Percentiles rank a stretch among this genome's conserved stretches.
These are phyloP conservation scores for Drosophila greeni DNA, from an alignment of 2,888 invertebrate species.

Conservation along the genomic window DNA sequence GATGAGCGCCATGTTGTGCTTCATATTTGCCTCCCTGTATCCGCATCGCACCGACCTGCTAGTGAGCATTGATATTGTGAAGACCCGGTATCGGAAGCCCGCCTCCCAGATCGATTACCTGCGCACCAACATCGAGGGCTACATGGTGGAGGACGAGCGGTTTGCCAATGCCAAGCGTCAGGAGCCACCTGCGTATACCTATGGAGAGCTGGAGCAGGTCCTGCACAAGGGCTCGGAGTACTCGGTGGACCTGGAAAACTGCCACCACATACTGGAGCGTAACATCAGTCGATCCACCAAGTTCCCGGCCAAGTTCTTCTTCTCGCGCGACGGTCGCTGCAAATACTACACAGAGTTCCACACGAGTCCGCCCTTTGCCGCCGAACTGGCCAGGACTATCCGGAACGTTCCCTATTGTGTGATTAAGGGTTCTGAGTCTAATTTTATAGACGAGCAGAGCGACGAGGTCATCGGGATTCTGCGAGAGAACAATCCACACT, in stretches of 20 bases:
- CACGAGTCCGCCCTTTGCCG: constrained; percentile 79
- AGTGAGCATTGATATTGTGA: constrained; percentile 75
- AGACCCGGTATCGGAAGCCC: constrained; percentile 60
- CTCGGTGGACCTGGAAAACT: constrained; percentile 81
- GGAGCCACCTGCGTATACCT: constrained; percentile 83
- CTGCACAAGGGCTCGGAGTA: constrained; percentile 81
- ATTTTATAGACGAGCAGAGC: constrained; percentile 80
- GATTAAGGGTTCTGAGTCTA: constrained; percentile 82
- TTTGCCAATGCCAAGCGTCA: constrained; percentile 63
- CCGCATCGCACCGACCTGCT: constrained; percentile 77
- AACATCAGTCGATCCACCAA: constrained; percentile 81
- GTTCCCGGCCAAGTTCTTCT: constrained; percentile 82
- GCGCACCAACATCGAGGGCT: constrained; percentile 76
- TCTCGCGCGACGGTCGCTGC: constrained; percentile 75
- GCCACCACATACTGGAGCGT: constrained; percentile 81
- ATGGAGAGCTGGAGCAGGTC: constrained; percentile 81
- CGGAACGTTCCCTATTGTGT: constrained; percentile 83
- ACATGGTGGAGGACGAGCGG: constrained; percentile 79
- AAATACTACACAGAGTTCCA: constrained; percentile 72
- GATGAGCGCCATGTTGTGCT: constrained; percentile 82
- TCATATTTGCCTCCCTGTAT: constrained; percentile 82
- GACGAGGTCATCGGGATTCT: constrained; percentile 81
- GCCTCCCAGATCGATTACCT: constrained; percentile 71
- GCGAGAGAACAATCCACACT: constrained; percentile 81
- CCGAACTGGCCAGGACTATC: constrained; percentile 81